phyloP scores from a whole-genome alignment of 2,113 vertebrate genomes.

The Brevimyrus niger region DNA sequence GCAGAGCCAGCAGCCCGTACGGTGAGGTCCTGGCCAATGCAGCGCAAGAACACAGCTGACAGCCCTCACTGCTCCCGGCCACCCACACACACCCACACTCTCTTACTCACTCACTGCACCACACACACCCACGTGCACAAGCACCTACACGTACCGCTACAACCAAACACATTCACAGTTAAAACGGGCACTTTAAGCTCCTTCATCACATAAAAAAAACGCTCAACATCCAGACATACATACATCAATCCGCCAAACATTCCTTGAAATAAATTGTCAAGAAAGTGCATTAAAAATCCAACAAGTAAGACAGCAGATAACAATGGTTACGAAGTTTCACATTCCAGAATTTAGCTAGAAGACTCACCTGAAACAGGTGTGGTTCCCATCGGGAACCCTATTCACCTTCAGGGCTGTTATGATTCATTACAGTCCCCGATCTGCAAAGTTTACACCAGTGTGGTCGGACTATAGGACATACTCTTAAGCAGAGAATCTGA shows the following conservation, averaged over 20 bases:
- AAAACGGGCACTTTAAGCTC: not conserved
- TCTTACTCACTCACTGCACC: not conserved
- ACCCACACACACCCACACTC: not conserved
- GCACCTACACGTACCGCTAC: not conserved
- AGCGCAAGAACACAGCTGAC: not conserved
- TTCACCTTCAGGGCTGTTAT: not conserved
- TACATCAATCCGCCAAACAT: not conserved
- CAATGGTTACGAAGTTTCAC: not conserved
- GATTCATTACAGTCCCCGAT: not conserved
- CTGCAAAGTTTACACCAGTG: not conserved
- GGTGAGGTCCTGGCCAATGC: not conserved
- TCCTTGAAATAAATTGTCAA: not conserved
- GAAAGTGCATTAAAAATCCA: not conserved
- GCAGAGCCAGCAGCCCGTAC: not conserved
- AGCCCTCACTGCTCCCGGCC: not conserved
- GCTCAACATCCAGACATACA: not conserved
- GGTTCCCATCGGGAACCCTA: not conserved
- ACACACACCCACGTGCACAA: not conserved
- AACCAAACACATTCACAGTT: not conserved
- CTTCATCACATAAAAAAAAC: not conserved
- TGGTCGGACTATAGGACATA: not conserved
- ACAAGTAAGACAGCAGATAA: not conserved
- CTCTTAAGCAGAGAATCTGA: not conserved
- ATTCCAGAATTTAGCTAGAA: not conserved
- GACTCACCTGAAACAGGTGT: not conserved